Evolutionary conservation across 30 jellyfish, hydroid and myxozoan genomes (phyloP), one percentile per base, ranked within the genome.

Genomic region (Aurelia aurita): DNA sequence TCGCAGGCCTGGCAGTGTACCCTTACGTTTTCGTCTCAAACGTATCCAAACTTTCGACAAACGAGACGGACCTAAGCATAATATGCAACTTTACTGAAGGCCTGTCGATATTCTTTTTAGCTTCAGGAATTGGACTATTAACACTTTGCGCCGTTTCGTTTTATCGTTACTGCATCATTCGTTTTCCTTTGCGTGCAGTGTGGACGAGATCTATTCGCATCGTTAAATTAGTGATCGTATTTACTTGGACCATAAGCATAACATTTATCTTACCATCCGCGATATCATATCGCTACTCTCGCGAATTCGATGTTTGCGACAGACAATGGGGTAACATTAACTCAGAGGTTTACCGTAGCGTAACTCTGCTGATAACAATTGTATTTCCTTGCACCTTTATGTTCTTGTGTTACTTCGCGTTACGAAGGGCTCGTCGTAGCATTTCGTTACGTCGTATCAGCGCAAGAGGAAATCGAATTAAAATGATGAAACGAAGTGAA

Each of bases 11-110:
- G 18, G 87, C 89, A 18, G 60, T 86, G 28, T 73, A 61, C 72
- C 95, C 95, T 0, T 74, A 73, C 61, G 58, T 86, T 18, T 75
- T 73, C 31, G 79, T 86, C 13, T 47, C 74, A 27, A 65, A 86
- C 39, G 51, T 86, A 16, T 44, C 82, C 51, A 21, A 32, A 34
- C 32, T 84, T 19, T 31, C 69, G 26, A 53, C 27, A 2, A 27
- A 35, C 60, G 61, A 59, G 29, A 23, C 60, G 15, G 54, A 58
- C 29, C 67, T 70, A 29, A 20, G 44, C 31, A 47, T 74, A 53
- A 28, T 72, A 18, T 86, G 95, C 85, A 86, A 89, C 45, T 21
- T 86, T 3, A 73, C 95, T 13, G 85, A 86, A 32, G 95, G 95
- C 14, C 51, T 86, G 58, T 68, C 89, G 15, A 63, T 86, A 3